Evolutionary conservation across 2,797 vertebrate species (phyloP).

Genomic region (Apodemus agrarius): DNA sequence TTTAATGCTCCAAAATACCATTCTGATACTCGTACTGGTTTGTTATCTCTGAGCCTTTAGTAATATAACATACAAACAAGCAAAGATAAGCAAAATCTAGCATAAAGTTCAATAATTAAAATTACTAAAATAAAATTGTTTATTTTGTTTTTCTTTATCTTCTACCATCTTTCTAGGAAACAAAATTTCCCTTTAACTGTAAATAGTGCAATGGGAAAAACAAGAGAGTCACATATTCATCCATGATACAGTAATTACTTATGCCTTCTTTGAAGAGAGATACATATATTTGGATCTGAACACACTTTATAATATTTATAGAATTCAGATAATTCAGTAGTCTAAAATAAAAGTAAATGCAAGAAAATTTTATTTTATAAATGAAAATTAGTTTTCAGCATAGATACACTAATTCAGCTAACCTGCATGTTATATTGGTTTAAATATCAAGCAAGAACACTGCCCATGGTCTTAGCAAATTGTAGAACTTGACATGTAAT

Average conservation of each 20-base stretch:
- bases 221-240: background rate
- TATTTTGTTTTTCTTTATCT: background rate
- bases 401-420: background rate
- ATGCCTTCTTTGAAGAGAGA: background rate
- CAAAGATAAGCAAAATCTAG: background rate
- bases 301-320: background rate
- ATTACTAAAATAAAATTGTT: background rate
- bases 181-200: background rate
- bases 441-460: background rate
- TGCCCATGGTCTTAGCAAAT: background rate
- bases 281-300: background rate
- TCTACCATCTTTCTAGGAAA: background rate
- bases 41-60: background rate
- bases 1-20: background rate
- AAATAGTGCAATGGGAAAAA: background rate
- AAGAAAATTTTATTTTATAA: background rate
- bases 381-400: background rate
- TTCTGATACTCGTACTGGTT: background rate
- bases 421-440: background rate
- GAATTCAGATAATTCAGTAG: background rate
- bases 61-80: background rate
- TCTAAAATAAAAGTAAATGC: background rate
- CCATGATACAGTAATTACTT: background rate
- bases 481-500: background rate
- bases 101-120: background rate